phyloP scores from a whole-genome alignment of 2,888 invertebrate genomes.

The Galerucella nymphaeae region DNA sequence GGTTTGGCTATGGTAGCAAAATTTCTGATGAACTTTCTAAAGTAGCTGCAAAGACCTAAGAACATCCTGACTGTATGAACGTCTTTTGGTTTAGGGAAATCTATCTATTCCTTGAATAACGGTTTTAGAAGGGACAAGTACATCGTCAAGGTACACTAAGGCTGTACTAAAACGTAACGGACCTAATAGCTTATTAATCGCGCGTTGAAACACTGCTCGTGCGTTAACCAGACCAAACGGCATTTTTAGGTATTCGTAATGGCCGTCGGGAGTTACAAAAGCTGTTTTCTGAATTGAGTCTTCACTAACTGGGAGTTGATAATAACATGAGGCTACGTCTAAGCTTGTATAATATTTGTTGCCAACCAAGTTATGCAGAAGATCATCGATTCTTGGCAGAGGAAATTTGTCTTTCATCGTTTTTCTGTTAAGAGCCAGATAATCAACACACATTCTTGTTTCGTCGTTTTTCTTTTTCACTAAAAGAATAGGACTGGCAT shows the following conservation, averaged over 20 bases:
- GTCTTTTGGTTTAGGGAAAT: constrained; percentile 51
- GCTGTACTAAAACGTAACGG: constrained; percentile 28
- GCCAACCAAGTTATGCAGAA: constrained; percentile 49
- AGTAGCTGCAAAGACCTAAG: constrained; percentile 48
- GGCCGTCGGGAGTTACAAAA: constrained; percentile 55
- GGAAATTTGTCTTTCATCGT: constrained; percentile 56
- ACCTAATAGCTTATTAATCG: constrained; percentile 40
- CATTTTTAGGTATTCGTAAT: constrained; percentile 57
- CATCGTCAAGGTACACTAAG: constrained; percentile 45
- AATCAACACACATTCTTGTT: constrained; percentile 52
- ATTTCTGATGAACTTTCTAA: constrained; percentile 48
- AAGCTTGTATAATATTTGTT: constrained; percentile 50
- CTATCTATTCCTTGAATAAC: constrained; percentile 40
- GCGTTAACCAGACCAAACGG: constrained; percentile 49
- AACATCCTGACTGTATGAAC: constrained; percentile 47
- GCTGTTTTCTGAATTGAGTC: constrained; percentile 54
- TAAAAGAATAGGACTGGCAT: neutral
- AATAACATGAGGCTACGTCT: constrained; percentile 23
- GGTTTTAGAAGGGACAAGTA: constrained; percentile 43
- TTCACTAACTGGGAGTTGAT: constrained; percentile 18
- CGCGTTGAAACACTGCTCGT: constrained; percentile 44
- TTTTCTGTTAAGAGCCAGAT: constrained; percentile 53
- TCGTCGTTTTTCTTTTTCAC: constrained; percentile 38
- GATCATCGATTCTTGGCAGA: constrained; percentile 56
- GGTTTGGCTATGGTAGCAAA: constrained; percentile 49